Evolutionary conservation across 2,797 vertebrate genomes (phyloP), one percentile per base, ranked within the genome.

Genomic region (Pempheris klunzingeri): DNA sequence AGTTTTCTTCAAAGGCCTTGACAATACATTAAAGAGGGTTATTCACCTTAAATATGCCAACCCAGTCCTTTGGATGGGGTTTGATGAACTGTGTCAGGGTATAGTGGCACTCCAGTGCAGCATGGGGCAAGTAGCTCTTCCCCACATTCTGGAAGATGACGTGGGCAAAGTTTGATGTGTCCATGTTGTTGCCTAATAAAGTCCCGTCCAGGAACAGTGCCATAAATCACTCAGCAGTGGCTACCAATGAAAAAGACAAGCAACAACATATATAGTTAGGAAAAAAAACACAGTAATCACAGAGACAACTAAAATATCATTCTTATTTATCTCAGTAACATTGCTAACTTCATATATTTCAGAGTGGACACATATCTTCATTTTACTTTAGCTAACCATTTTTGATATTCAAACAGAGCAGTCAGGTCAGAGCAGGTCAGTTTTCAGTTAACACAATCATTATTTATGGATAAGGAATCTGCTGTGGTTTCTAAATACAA

Each of bases 81-180:
- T 94, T 97, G 85, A 99, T 99, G 93, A 97, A 97, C 46, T 97
- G 96, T 10, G 98, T 99, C 91, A 99, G 94, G 63, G 97, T 99
- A 50, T 98, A 99, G 91, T 98, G 97, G 87, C 98, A 99, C 84
- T 99, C 98, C 78, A 99, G 94, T 1, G 98, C 97, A 61, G 96
- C 96, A 38, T 98, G 97, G 32, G 98, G 98, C 89, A 99, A 95
- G n/a, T 99, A 99, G 90, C 97, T 98, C 93, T 99, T 99, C 14
- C 97, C 97, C 68, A 99, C 97, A 92, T 99, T 99, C 93, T 99
- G 98, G 94, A 99, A 99, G 94, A 99, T 98, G 87, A 99, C 98
- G 55, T 99, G 98, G 32, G 98, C 98, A 95, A 99, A 99, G 92
- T 99, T 99, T 70, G 98, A 99, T 13, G 96, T 97, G 92, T 99